Evolutionary conservation across 2,888 invertebrate genomes (phyloP).

Genomic region (Nowickia ferox): DNA sequence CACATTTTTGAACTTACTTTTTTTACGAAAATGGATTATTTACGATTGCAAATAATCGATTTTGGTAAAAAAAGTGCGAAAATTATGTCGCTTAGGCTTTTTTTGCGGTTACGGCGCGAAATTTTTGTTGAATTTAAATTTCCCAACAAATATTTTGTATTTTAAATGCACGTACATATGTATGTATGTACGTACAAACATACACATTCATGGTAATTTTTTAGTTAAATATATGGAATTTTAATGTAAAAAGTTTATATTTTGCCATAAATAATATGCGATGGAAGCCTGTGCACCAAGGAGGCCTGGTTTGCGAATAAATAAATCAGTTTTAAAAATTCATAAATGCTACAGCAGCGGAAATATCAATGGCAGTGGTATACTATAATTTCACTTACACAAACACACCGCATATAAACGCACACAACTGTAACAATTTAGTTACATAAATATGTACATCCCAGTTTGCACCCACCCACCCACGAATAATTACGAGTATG

Average conservation of each 20-base stretch:
- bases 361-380: not conserved
- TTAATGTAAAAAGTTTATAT: no score
- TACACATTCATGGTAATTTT: not conserved
- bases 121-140: no score
- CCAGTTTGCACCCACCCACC: slow-evolving; percentile 65
- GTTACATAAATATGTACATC: slow-evolving; percentile 28
- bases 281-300: no score
- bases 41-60: no score
- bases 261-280: no score
- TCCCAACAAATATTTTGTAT: not conserved
- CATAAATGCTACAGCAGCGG: not conserved
- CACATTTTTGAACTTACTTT: no score
- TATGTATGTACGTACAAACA: not conserved
- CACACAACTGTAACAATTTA: slow-evolving; percentile 42
- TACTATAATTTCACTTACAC: not conserved
- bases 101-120: no score
- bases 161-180: not conserved
- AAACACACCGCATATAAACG: not conserved
- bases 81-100: no score
- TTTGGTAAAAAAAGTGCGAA: no score
- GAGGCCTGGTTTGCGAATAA: no score
- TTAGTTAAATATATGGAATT: not conserved
- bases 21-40: no score
- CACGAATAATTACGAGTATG: slow-evolving; percentile 31
- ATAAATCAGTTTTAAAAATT: no score